phyloP scores from a whole-genome alignment of 2,888 invertebrate genomes.

The Lissonota sp. region DNA sequence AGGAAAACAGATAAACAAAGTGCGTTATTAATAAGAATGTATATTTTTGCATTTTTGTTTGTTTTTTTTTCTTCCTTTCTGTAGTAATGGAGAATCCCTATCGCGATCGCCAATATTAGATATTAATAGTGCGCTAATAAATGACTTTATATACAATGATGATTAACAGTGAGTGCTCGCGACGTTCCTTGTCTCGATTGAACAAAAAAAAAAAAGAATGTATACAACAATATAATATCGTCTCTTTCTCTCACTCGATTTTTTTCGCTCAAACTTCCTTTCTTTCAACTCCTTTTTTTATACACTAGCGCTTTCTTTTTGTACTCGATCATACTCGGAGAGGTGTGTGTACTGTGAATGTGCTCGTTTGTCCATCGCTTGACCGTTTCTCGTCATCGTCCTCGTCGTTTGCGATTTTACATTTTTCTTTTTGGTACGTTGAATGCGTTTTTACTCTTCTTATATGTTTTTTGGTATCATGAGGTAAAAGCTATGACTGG shows the following conservation, averaged over 20 bases:
- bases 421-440: conserved; percentile 38
- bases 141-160: conserved; percentile 83
- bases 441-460: conserved; percentile 41
- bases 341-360: conserved; percentile 68
- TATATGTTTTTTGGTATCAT: conserved; percentile 70
- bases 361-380: conserved; percentile 57
- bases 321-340: conserved; percentile 79
- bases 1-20: conserved; percentile 26
- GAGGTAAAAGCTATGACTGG: conserved; percentile 75
- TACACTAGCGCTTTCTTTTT: conserved; percentile 76
- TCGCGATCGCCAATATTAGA: conserved; percentile 79
- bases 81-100: conserved; percentile 81
- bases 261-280: conserved; percentile 1
- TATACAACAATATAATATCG: conserved; percentile 72
- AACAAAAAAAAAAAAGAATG: conserved; percentile 64
- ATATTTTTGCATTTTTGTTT: conserved; percentile 72
- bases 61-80: conserved; percentile 74
- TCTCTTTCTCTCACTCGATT: conserved; percentile 20
- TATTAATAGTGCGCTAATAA: conserved; percentile 82
- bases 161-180: conserved; percentile 79
- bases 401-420: conserved; percentile 40
- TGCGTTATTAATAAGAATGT: conserved; percentile 82
- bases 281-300: conserved; percentile 64
- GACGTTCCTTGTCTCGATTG: conserved; percentile 53
- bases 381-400: conserved; percentile 15